Conservation (phyloP, 2,113 vertebrate species). For the Melanerpes aurifrons region DNA sequence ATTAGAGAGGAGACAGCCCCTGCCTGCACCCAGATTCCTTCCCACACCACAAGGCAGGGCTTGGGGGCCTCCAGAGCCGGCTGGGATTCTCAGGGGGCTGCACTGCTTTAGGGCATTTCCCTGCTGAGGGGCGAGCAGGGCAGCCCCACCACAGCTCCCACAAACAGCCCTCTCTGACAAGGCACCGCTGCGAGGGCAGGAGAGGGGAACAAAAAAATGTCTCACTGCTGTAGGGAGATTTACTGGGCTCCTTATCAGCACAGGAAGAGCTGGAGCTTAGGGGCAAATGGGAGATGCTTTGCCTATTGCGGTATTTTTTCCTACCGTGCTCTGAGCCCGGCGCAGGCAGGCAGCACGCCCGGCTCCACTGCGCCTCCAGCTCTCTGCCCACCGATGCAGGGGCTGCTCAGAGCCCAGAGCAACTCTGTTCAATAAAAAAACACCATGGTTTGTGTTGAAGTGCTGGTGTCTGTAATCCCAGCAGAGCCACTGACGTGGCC, state of each 20-base stretch:
- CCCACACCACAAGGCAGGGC: background rate
- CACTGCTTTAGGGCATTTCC: background rate
- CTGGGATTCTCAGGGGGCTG: background rate
- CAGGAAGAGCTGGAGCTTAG: constrained; percentile 55
- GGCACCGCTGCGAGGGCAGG: background rate
- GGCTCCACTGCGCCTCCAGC: background rate
- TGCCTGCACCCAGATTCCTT: background rate
- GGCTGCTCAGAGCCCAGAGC: background rate
- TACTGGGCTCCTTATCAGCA: constrained; percentile 48
- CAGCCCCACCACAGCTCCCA: accelerated
- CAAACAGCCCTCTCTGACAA: background rate
- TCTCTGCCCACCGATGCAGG: background rate
- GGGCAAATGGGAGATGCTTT: constrained; percentile 54
- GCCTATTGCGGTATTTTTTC: constrained; percentile 54
- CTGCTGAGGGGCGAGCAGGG: background rate
- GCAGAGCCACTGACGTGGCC: accelerated
- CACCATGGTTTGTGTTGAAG: background rate
- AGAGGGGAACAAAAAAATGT: background rate
- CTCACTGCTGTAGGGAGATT: background rate
- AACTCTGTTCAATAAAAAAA: accelerated
- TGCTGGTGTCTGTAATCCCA: accelerated
- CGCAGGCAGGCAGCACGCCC: background rate
- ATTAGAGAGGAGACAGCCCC: constrained; percentile 38
- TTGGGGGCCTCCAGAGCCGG: background rate
- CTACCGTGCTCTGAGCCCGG: background rate